Evolutionary conservation across 1,140 invertebrate genomes (phyloP).

Genomic region (Neotoxoptera formosana): DNA sequence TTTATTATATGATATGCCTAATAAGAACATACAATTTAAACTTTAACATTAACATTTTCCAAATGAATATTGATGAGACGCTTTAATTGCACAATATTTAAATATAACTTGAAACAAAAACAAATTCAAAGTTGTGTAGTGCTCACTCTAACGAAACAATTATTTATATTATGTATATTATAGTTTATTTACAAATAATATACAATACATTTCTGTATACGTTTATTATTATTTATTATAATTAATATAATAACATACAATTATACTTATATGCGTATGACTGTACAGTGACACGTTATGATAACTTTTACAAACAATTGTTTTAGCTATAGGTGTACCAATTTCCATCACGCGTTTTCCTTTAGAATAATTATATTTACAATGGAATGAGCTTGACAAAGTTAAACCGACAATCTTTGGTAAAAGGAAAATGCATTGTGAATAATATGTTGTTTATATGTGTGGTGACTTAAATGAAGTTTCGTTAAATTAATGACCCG

Average conservation of each 20-base stretch:
- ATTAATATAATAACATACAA: not conserved
- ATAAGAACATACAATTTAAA: conserved; percentile 29
- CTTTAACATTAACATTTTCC: conserved; percentile 9
- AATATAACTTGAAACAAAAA: conserved; percentile 12
- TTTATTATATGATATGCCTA: not conserved
- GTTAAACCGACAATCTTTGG: not conserved
- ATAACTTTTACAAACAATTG: not conserved
- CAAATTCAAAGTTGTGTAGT: not conserved
- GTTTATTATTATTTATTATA: not conserved
- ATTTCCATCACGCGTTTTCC: not conserved
- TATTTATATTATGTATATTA: not conserved
- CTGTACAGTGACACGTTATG: not conserved
- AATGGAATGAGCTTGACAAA: not conserved
- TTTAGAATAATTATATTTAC: not conserved
- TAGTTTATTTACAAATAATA: not conserved
- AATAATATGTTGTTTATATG: not conserved
- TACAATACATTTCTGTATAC: not conserved
- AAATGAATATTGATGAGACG: conserved; percentile 34
- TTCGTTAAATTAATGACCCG: not conserved
- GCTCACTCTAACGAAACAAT: not conserved
- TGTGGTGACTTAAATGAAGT: not conserved
- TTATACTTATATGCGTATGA: not conserved
- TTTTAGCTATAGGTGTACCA: not conserved
- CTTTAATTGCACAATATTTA: not conserved
- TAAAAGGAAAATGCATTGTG: not conserved